Percentiles rank a stretch among this genome's conserved stretches.
Evolutionary conservation across 2,113 vertebrate species (phyloP).

Genomic region (Noturus placidus): DNA sequence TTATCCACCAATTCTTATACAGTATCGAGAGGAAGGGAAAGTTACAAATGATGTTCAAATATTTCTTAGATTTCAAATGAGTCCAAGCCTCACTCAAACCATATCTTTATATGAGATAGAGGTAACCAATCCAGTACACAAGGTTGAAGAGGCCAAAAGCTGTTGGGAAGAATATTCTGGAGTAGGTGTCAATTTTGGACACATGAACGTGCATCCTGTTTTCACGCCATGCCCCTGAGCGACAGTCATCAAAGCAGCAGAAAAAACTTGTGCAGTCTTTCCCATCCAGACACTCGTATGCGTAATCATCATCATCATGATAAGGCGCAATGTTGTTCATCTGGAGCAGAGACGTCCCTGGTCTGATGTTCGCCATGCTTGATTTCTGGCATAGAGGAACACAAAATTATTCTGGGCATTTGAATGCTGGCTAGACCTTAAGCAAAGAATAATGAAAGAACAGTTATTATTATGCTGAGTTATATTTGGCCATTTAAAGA

Average conservation of each 20-base stretch:
- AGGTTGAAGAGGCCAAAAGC: conserved; percentile 94
- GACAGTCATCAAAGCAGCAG: conserved; percentile 95
- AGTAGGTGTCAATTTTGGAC: conserved; percentile 94
- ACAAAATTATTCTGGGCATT: neutral
- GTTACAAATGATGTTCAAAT: conserved; percentile 43
- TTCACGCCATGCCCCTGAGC: conserved; percentile 89
- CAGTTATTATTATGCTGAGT: neutral
- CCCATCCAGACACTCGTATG: conserved; percentile 91
- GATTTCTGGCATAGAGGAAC: conserved; percentile 68
- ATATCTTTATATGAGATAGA: conserved; percentile 81
- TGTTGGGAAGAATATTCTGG: conserved; percentile 94
- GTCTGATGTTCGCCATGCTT: conserved; percentile 76
- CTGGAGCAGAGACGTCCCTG: conserved; percentile 86
- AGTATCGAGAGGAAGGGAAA: conserved; percentile 25
- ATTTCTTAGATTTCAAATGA: conserved; percentile 25
- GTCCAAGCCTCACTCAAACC: conserved; percentile 14
- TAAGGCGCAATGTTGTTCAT: conserved; percentile 86
- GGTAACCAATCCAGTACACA: conserved; percentile 95
- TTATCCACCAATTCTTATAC: neutral
- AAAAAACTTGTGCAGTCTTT: conserved; percentile 95
- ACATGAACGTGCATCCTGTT: conserved; percentile 93
- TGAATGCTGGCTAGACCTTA: neutral
- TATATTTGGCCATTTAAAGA: neutral
- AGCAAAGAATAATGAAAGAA: neutral
- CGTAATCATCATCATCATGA: conserved; percentile 80